These are phyloP conservation scores for Sebastes baramenuke DNA, from an alignment of 2,797 vertebrate species.

Conservation along the genomic window DNA sequence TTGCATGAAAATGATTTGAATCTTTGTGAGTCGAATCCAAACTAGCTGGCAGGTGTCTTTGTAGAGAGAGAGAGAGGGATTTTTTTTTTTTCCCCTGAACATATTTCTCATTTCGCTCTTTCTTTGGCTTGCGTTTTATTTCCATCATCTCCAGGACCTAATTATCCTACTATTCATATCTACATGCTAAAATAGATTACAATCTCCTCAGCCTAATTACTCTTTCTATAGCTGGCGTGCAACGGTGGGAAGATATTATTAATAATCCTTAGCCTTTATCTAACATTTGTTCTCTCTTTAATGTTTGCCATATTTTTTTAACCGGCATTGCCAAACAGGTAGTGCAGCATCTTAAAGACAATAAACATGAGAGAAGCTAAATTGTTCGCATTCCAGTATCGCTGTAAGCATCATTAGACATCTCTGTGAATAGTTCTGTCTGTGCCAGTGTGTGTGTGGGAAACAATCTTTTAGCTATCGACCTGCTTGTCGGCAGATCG, in stretches of 20 bases:
- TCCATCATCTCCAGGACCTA: conserved; percentile 52
- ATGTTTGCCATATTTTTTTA: not conserved
- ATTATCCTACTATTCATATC: conserved; percentile 72
- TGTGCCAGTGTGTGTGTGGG: conserved; percentile 11
- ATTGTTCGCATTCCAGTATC: conserved; percentile 1
- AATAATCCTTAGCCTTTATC: conserved; percentile 38
- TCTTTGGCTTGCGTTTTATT: conserved; percentile 48
- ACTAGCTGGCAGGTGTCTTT: conserved; percentile 20
- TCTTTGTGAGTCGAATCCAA: not conserved
- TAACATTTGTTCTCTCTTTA: conserved; percentile 1
- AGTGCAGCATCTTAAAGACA: not conserved
- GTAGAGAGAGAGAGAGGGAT: not conserved
- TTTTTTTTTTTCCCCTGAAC: not conserved
- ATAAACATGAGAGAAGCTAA: not conserved
- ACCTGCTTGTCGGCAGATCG: conserved; percentile 45
- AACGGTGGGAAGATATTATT: conserved; percentile 57
- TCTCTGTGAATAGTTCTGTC: not conserved
- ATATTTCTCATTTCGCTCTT: conserved; percentile 40
- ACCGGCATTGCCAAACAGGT: not conserved
- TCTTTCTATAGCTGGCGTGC: conserved; percentile 50
- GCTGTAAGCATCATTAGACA: conserved; percentile 5
- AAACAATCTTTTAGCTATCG: conserved; percentile 43
- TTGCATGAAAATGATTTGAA: conserved; percentile 41
- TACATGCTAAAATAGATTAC: conserved; percentile 69
- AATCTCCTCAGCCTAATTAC: conserved; percentile 73